Evolutionary conservation across 1,140 invertebrate species (phyloP), one percentile per base, ranked within the genome.

Genomic region (Armadillidium nasatum): DNA sequence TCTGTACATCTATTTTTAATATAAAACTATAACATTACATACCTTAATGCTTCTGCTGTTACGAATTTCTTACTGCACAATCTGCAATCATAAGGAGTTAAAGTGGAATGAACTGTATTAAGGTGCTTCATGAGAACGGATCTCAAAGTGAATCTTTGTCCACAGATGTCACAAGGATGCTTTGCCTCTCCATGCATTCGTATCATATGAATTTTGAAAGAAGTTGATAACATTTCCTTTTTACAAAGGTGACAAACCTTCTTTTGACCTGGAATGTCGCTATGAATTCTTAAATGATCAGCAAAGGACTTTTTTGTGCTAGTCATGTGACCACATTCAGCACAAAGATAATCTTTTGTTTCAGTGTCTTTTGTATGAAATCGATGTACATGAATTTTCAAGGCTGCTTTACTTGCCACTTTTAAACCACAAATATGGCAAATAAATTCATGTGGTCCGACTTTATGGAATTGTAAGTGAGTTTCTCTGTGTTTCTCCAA

Each of bases 361-460:
- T 72, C 50, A 10, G 60, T 71, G 4, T 72, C 54, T 21, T 73
- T 72, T 9, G 33, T 72, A 23, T 76, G 76, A 54, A 76, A 76
- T 19, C 76, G 76, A n/a, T 76, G 76, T 11, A 76, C 70, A 44
- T 76, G 76, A 23, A 76, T 76, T 60, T 76, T 76, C 44, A 76
- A 21, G 0, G 76, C 76, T 22, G 76, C 76, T 50, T 76, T 76
- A 22, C 54, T 69, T 45, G 54, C 76, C 0, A 73, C 71, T 21
- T 73, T 67, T 33, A 73, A 44, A 19, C 76, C 76, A 76, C 71
- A 76, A 33, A 76, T 50, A 22, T 71, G 68, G 44, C 76, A 76
- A 11, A 76, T 54, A 73, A 76, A 76, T 33, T 76, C 76, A 33
- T 76, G 76, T 7, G 76, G 76, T 4, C 76, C 76, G 43, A 73